Evolutionary conservation across 2,113 vertebrate genomes (phyloP).

Genomic region (Craseonycteris thonglongyai): DNA sequence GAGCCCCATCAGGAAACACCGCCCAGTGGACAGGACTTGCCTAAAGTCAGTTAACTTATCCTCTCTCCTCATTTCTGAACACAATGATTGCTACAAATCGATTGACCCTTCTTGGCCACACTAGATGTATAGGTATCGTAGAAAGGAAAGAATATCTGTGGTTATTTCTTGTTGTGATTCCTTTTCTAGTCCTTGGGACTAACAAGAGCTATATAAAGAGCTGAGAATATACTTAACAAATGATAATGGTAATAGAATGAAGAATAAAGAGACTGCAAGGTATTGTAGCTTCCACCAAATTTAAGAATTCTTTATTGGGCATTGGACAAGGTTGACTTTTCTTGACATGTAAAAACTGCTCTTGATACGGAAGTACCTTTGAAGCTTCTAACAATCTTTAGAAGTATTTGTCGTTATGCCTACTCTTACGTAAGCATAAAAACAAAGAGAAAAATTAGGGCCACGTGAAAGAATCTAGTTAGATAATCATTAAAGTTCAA

Average conservation of each 20-base stretch:
- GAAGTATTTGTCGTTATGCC: neutral
- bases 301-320: neutral
- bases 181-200: neutral
- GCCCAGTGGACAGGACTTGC: neutral
- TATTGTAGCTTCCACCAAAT: neutral
- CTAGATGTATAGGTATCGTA: neutral
- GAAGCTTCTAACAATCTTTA: neutral
- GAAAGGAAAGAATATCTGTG: neutral
- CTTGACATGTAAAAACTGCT: neutral
- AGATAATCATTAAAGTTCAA: neutral
- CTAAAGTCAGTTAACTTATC: too few relatives aligned
- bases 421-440: constrained; percentile 1
- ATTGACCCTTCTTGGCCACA: neutral
- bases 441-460: neutral
- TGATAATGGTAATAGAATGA: neutral
- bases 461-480: neutral
- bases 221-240: neutral
- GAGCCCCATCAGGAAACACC: neutral
- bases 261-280: neutral
- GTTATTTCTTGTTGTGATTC: neutral
- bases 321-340: neutral
- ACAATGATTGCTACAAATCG: neutral
- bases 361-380: neutral
- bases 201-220: neutral
- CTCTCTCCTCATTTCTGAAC: neutral